These are phyloP conservation scores for Oeneis ivallda DNA, from an alignment of 2,888 invertebrate species.

Conservation along the genomic window DNA sequence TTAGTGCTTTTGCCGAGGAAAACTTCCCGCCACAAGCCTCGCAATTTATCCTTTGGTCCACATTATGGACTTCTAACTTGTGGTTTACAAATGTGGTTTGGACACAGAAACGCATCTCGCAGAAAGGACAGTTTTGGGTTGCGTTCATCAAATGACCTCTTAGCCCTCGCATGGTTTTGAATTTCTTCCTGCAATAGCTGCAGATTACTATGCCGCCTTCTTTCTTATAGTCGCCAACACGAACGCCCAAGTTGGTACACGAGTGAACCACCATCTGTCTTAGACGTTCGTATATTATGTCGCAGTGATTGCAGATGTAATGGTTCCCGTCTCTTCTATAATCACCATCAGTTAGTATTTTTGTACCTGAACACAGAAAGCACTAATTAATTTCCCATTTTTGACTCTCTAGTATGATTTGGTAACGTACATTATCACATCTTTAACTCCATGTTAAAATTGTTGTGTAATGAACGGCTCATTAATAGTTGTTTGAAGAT, in stretches of 20 bases:
- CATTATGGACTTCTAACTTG: conserved; percentile 54
- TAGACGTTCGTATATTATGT: too few relatives aligned
- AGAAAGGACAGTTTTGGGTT: not conserved
- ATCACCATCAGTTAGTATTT: too few relatives aligned
- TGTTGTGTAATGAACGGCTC: too few relatives aligned
- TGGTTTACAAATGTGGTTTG: not conserved
- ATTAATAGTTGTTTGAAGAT: too few relatives aligned
- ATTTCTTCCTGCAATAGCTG: not conserved
- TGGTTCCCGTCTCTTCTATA: too few relatives aligned
- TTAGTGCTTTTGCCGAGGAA: conserved; percentile 55
- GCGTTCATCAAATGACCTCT: not conserved
- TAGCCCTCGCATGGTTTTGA: not conserved
- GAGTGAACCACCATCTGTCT: too few relatives aligned
- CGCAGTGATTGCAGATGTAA: too few relatives aligned
- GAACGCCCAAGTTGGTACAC: not conserved
- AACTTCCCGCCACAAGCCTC: conserved; percentile 64
- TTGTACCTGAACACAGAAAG: not conserved
- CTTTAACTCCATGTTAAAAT: too few relatives aligned
- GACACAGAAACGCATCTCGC: not conserved
- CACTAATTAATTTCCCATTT: not conserved
- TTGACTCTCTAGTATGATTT: not conserved
- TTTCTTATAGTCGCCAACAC: not conserved
- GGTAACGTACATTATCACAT: not conserved
- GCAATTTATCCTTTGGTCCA: conserved; percentile 64
- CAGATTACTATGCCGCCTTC: not conserved